Conservation (phyloP, 2,888 invertebrate species). For the Antitype chi region DNA sequence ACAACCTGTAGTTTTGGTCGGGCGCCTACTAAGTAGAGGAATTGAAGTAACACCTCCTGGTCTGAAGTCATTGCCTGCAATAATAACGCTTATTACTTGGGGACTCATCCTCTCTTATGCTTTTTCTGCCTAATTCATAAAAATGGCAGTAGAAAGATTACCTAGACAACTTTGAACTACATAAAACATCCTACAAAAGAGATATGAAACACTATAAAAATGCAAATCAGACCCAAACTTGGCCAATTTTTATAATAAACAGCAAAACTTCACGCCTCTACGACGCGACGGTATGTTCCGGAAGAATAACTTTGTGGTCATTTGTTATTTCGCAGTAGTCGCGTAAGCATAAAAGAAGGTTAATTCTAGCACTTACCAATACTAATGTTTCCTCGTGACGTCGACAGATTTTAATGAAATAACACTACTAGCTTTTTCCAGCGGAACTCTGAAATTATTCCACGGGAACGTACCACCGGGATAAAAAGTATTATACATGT, state of each 20-base stretch:
- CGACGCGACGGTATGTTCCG: constrained; percentile 19
- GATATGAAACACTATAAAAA: constrained; percentile 35
- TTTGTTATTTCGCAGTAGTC: constrained; percentile 34
- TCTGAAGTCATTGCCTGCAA: neutral
- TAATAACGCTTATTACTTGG: neutral
- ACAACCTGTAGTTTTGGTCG: neutral
- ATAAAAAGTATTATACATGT: too few relatives aligned
- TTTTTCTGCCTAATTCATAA: neutral
- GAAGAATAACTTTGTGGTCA: constrained; percentile 29
- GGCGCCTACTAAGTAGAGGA: too few relatives aligned
- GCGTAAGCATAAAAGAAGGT: constrained; percentile 20
- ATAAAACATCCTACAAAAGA: constrained; percentile 17
- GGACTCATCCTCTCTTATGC: neutral
- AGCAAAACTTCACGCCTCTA: constrained; percentile 13
- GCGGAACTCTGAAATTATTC: neutral
- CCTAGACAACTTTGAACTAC: constrained; percentile 4
- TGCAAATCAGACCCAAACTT: constrained; percentile 35
- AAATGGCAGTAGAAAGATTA: constrained; percentile 15
- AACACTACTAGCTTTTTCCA: neutral
- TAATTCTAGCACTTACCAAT: neutral
- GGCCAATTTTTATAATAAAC: constrained; percentile 24
- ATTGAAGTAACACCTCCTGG: neutral
- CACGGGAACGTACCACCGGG: too few relatives aligned
- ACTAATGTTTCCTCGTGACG: constrained; percentile 3
- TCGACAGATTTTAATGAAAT: constrained; percentile 1